These are phyloP conservation scores for Anthopleura xanthogrammica DNA, from an alignment of 92 coral and sea anemone genomes.

Conservation along the genomic window DNA sequence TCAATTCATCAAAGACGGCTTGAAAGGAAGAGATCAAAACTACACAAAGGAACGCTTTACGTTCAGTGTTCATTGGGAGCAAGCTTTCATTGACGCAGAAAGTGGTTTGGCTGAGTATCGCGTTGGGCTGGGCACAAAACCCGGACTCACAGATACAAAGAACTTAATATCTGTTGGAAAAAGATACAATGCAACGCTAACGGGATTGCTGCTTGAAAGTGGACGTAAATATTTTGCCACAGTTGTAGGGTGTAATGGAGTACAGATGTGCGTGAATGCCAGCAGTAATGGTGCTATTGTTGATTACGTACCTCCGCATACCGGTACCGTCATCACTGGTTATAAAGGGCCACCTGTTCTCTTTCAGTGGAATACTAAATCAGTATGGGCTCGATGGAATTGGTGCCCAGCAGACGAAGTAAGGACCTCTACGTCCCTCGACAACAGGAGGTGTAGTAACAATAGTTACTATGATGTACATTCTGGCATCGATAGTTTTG, in stretches of 20 bases:
- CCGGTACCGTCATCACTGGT: constrained; percentile 71
- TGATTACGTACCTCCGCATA: constrained; percentile 71
- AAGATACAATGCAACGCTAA: constrained; percentile 46
- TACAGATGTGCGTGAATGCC: constrained; percentile 75
- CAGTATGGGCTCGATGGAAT: constrained; percentile 88
- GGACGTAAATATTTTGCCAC: constrained; percentile 65
- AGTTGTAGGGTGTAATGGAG: constrained; percentile 76
- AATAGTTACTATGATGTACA: constrained; percentile 73
- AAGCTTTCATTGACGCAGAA: constrained; percentile 82
- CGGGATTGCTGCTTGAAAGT: constrained; percentile 53
- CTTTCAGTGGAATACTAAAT: constrained; percentile 67
- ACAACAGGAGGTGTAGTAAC: constrained; percentile 32
- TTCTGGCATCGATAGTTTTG: constrained; percentile 72
- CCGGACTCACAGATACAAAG: constrained; percentile 58
- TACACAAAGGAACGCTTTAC: constrained; percentile 41
- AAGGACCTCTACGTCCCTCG: neutral
- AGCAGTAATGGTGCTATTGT: constrained; percentile 81
- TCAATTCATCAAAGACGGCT: constrained; percentile 69
- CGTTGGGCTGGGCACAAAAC: constrained; percentile 73
- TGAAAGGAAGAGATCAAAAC: constrained; percentile 59
- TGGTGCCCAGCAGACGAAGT: constrained; percentile 74
- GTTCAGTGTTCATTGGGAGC: constrained; percentile 81
- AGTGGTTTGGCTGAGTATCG: constrained; percentile 63
- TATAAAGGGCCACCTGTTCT: constrained; percentile 57
- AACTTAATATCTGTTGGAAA: constrained; percentile 40